Evolutionary conservation across 1,140 invertebrate genomes (phyloP).

Genomic region (Lepidotrigona ventralis): DNA sequence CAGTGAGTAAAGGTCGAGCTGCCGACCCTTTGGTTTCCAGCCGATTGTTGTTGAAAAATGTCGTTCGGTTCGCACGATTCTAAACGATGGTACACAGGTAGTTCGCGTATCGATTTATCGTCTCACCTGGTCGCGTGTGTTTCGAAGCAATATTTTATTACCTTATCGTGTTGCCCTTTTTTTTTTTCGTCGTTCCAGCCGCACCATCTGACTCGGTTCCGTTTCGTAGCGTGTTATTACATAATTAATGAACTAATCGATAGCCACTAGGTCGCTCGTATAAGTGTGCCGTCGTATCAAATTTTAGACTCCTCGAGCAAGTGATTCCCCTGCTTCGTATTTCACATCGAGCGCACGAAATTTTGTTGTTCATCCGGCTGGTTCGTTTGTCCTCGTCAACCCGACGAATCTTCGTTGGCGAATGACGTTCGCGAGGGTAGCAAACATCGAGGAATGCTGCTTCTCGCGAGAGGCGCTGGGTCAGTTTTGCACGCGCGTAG

Average conservation of each 20-base stretch:
- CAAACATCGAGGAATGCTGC: neutral
- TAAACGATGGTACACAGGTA: neutral
- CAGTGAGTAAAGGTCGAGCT: neutral
- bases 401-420: neutral
- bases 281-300: neutral
- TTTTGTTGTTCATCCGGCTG: neutral
- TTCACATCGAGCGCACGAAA: too few relatives aligned
- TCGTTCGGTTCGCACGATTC: neutral
- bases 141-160: neutral
- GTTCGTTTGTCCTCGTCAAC: neutral
- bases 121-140: slow-evolving; percentile 4
- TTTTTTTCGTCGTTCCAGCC: neutral
- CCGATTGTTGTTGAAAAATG: neutral
- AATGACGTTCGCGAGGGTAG: neutral
- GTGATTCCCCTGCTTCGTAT: neutral
- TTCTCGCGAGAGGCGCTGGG: neutral
- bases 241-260: slow-evolving; percentile 16
- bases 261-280: neutral
- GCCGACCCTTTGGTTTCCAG: neutral
- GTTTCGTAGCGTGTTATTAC: neutral
- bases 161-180: neutral
- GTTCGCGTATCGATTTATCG: slow-evolving; percentile 31
- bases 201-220: too few relatives aligned
- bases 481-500: neutral
- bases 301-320: neutral